Conservation (phyloP, 2,797 vertebrate species). For the Cyclura pinguis region DNA sequence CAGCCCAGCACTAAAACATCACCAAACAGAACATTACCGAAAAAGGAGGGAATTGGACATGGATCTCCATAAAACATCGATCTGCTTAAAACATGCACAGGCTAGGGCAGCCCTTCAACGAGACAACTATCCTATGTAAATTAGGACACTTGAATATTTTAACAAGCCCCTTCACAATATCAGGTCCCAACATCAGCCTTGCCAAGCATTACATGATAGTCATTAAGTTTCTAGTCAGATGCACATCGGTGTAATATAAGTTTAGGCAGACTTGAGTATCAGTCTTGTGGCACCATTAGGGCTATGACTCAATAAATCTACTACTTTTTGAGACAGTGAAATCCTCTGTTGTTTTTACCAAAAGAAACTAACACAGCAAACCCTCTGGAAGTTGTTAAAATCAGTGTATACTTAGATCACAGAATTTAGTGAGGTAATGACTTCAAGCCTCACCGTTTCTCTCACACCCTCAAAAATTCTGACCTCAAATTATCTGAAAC, state of each 20-base stretch:
- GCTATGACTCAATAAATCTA: background rate
- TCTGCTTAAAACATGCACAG: no score
- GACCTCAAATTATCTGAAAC: background rate
- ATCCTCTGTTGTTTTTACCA: background rate
- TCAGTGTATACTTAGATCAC: background rate
- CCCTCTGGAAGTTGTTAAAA: background rate
- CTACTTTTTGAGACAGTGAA: background rate
- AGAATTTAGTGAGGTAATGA: background rate
- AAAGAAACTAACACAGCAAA: background rate
- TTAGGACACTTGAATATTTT: no score
- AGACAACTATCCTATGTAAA: no score
- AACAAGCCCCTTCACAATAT: no score
- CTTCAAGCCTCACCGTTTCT: background rate
- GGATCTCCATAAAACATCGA: no score
- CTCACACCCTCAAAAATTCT: background rate
- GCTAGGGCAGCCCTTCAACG: no score
- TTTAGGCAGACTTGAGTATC: background rate
- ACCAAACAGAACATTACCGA: no score
- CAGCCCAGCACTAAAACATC: no score
- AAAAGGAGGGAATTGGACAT: no score
- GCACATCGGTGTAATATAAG: background rate
- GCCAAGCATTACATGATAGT: background rate
- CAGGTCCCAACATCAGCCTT: no score
- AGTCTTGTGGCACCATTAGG: background rate
- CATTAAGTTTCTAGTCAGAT: background rate